Percentiles rank a stretch among this genome's conserved stretches.
Evolutionary conservation across 2,888 invertebrate species (phyloP).

Genomic region (Trichogramma evanescens): DNA sequence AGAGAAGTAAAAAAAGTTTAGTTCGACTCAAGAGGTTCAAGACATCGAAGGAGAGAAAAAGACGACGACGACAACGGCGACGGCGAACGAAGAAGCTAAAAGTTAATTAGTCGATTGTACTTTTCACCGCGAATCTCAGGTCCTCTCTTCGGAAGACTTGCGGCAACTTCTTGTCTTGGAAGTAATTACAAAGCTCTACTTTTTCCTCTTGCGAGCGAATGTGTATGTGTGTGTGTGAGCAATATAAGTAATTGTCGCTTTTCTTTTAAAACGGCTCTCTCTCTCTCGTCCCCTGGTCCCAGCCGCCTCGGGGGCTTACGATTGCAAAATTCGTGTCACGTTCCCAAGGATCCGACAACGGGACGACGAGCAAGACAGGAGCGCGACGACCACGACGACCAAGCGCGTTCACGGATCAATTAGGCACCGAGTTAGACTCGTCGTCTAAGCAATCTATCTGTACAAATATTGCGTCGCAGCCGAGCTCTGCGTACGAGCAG

Average conservation of each 20-base stretch:
- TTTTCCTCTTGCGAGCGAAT: neutral
- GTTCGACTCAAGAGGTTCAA: too few species aligned
- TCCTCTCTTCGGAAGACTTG: neutral
- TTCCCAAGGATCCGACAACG: slow-evolving; percentile 19
- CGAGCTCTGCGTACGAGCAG: too few species aligned
- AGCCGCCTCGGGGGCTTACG: neutral
- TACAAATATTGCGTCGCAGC: too few species aligned
- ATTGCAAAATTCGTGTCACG: slow-evolving; percentile 17
- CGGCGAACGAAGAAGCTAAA: slow-evolving; percentile 8
- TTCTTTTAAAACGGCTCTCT: slow-evolving; percentile 10
- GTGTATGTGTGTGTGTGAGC: slow-evolving; percentile 6
- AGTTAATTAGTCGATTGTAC: slow-evolving; percentile 24
- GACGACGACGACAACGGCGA: neutral
- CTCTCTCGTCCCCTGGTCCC: neutral
- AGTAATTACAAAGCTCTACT: slow-evolving; percentile 22
- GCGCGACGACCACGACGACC: slow-evolving; percentile 22
- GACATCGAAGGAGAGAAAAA: neutral
- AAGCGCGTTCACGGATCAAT: too few species aligned
- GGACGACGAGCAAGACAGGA: slow-evolving; percentile 21
- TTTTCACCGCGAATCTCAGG: slow-evolving; percentile 10
- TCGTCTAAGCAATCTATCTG: too few species aligned
- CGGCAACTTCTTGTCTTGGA: slow-evolving; percentile 6
- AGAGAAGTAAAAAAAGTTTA: neutral
- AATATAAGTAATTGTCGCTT: slow-evolving; percentile 20
- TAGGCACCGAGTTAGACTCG: too few species aligned